These are phyloP conservation scores for Melanargia galathea DNA, from an alignment of 2,888 invertebrate genomes.

Conservation along the genomic window DNA sequence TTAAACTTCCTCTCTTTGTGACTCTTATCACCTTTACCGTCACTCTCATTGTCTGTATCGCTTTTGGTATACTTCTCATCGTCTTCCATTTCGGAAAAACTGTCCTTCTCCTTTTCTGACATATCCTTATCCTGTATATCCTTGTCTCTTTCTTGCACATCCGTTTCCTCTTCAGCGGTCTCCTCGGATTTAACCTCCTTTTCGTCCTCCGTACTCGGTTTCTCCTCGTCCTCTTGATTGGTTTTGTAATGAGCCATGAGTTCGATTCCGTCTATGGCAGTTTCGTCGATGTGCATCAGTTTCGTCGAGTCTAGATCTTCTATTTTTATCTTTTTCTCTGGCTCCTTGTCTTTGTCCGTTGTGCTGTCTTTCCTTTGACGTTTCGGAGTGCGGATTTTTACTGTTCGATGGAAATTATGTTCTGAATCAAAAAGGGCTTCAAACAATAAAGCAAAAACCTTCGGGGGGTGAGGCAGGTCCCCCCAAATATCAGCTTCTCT, in stretches of 20 bases:
- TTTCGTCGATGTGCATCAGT: slow-evolving; percentile 73
- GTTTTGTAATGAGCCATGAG: slow-evolving; percentile 73
- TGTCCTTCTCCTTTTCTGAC: slow-evolving; percentile 71
- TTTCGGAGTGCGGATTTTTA: slow-evolving; percentile 71
- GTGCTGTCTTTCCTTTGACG: slow-evolving; percentile 83
- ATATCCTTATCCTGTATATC: slow-evolving; percentile 53
- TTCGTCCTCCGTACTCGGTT: slow-evolving; percentile 69
- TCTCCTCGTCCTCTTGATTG: slow-evolving; percentile 67
- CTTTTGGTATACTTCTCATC: slow-evolving; percentile 76
- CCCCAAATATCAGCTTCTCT: too few species aligned
- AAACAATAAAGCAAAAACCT: too few species aligned
- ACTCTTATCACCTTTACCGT: slow-evolving; percentile 59
- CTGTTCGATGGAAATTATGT: slow-evolving; percentile 42
- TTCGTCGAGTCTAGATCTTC: slow-evolving; percentile 59
- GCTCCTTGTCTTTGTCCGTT: slow-evolving; percentile 77
- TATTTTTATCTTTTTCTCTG: slow-evolving; percentile 67
- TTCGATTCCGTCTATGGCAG: slow-evolving; percentile 77
- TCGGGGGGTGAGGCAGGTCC: too few species aligned
- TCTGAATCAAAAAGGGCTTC: too few species aligned
- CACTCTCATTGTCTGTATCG: slow-evolving; percentile 77
- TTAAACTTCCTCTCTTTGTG: slow-evolving; percentile 65
- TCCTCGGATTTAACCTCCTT: slow-evolving; percentile 66
- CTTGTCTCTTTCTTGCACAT: slow-evolving; percentile 47
- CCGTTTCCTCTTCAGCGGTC: slow-evolving; percentile 60
- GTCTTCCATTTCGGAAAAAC: slow-evolving; percentile 78